Base-by-base conservation (phyloP, 2,113 vertebrate species). In the Hymenochirus boettgeri region DNA sequence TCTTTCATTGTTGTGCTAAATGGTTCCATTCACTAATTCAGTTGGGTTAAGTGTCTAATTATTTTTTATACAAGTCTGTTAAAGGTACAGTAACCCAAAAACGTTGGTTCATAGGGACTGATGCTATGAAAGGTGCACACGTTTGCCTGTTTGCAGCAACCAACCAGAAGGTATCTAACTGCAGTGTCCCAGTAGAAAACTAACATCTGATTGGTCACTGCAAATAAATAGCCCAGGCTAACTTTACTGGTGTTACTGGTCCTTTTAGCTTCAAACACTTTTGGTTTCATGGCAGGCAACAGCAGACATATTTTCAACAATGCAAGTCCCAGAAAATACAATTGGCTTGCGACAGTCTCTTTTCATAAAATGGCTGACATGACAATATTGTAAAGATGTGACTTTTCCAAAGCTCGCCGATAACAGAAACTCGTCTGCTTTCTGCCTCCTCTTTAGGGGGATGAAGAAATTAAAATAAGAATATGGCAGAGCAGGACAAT, bases 401-500 rank as follows among this genome's bases (percentile, higher is more conserved):
- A 53, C 45, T 25, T 22, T 22, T 45, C 11, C 13, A 12, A 11
- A 45, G 51, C 18, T 47, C n/a, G 3, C 51, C 12, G 33, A 53
- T 24, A 29, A 59, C 50, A 59, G 12, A 57, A 35, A 24, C 17
- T 23, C 21, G 25, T 19, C 23, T 12, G 23, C 56, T 51, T 35
- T 53, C 29, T 26, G 15, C 15, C 13, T 25, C 13, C 18, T 35
- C 33, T n/a, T 8, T 26, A 18, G 47, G 57, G 57, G 56, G 35
- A 11, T 48, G 11, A 21, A 17, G 26, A 57, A 53, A 60, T 69
- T 69, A 60, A 52, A 69, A 69, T 69, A 60, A 69, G 23, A 59
- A 69, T 69, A 50, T 47, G 60, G 27, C 6, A 31, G 57, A 24
- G 31, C 65, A 60, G 65, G 65, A 69, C 60, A 60, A 69, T 31